Conservation (phyloP, 2,113 vertebrate genomes). For the Scomber japonicus region DNA sequence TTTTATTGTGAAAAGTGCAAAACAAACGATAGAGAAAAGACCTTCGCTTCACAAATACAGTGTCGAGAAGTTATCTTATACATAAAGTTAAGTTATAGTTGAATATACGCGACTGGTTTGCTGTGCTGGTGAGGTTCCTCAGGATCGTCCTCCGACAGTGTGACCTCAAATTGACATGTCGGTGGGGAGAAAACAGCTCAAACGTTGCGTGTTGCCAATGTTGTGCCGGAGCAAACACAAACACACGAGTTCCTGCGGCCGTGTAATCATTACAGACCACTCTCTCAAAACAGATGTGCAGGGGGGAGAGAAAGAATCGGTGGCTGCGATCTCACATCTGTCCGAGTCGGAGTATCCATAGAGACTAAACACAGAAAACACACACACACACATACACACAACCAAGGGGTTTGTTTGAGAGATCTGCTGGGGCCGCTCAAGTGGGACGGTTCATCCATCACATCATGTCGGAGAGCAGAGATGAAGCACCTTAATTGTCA, state of each 20-base stretch:
- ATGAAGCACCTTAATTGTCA: neutral
- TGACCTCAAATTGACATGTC: conserved; percentile 55
- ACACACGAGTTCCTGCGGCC: conserved; percentile 55
- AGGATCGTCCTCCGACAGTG: neutral
- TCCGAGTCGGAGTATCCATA: conserved; percentile 39
- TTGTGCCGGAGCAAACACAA: conserved; percentile 74
- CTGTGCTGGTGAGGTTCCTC: neutral
- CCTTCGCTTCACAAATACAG: no score
- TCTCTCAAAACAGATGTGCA: conserved; percentile 66
- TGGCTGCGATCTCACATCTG: conserved; percentile 48
- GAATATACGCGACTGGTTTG: neutral
- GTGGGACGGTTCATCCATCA: conserved; percentile 2
- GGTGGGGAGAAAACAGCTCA: conserved; percentile 50
- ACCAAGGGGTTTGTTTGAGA: neutral
- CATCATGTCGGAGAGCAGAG: neutral
- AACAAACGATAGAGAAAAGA: no score
- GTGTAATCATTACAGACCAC: conserved; percentile 43
- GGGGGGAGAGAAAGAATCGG: conserved; percentile 1
- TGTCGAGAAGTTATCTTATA: no score
- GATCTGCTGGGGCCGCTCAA: neutral
- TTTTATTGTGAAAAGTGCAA: no score
- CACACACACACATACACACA: neutral
- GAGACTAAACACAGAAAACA: conserved; percentile 43
- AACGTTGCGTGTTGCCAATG: conserved; percentile 46
- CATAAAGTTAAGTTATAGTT: no score